phyloP scores from a whole-genome alignment of 1,140 invertebrate genomes.

The Arion vulgaris region DNA sequence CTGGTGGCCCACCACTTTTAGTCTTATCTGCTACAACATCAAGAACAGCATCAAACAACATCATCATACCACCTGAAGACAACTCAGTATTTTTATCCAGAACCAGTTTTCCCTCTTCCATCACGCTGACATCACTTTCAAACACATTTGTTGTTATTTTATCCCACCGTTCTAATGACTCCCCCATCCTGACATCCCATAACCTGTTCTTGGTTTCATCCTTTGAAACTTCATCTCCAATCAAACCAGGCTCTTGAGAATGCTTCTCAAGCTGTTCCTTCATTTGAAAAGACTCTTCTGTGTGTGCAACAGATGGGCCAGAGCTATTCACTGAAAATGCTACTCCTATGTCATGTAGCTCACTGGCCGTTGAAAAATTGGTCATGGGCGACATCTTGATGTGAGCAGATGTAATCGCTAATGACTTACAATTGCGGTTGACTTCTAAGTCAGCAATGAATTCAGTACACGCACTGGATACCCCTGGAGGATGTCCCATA shows the following conservation, averaged over 20 bases:
- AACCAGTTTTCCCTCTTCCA: not conserved
- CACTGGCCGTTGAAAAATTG: no score
- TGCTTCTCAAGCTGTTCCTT: no score
- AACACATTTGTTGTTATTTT: slow-evolving; percentile 1
- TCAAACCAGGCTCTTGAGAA: not conserved
- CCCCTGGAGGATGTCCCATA: not conserved
- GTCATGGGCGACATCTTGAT: no score
- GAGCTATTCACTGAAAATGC: no score
- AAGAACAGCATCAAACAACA: slow-evolving; percentile 11
- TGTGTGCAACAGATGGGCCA: not conserved
- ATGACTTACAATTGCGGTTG: no score
- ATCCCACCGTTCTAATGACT: no score
- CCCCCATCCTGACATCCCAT: not conserved
- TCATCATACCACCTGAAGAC: not conserved
- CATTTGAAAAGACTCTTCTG: slow-evolving; percentile 2
- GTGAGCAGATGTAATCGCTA: no score
- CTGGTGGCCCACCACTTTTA: no score
- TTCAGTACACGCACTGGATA: not conserved
- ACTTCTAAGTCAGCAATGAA: not conserved
- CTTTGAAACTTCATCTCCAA: no score
- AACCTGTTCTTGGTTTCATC: not conserved
- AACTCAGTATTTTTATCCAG: not conserved
- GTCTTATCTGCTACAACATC: not conserved
- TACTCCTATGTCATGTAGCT: no score
- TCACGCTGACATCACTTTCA: not conserved